Base-by-base conservation (phyloP, 2,888 invertebrate species). In the Leptarthrus brevirostris region DNA sequence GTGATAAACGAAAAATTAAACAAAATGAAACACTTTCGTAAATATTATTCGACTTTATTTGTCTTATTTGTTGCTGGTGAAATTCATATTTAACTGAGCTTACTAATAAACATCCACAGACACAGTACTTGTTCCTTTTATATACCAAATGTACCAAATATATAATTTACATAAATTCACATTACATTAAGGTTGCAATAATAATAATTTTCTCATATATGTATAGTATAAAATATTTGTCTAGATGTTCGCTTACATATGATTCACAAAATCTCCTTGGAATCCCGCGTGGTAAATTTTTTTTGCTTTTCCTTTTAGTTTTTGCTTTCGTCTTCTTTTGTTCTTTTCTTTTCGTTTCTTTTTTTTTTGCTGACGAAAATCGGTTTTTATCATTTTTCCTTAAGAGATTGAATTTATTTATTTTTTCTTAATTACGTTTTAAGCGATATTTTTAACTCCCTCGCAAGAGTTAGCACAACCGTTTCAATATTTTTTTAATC, bases 401-500 rank as follows among this genome's bases (percentile, higher is more conserved):
- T n/a, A n/a, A 36, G 16, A 58, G 26, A 49, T 54, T 54, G 12
- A 26, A 40, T 64, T 49, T 49, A 30, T 56, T 70, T 74, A 26
- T 61, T 36, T 70, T 61, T 72, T 49, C 12, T 61, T 56, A 26
- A 69, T 71, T 58, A 18, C 20, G 12, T 73, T 66, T 74, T 72
- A 71, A 71, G 70, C 70, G 70, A 71, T 71, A 71, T 58, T 73
- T 73, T 73, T 70, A 75, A 73, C 70, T 70, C 73, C 44, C 22
- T 75, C 58, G 73, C 54, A 14, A 70, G 73, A 70, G 58, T 73
- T 70, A 66, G 61, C 75, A 75, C 75, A 75, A 75, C 75, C 75
- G 75, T 75, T 72, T 75, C 64, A 74, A 47, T 72, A 64, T 56
- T 24, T 58, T 58, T 61, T 47, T 53, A 24, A 22, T 70, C 34